Percentiles rank a stretch among this genome's conserved stretches.
Evolutionary conservation across 1,140 invertebrate species (phyloP).

Genomic region (Pristionchus pacificus): DNA sequence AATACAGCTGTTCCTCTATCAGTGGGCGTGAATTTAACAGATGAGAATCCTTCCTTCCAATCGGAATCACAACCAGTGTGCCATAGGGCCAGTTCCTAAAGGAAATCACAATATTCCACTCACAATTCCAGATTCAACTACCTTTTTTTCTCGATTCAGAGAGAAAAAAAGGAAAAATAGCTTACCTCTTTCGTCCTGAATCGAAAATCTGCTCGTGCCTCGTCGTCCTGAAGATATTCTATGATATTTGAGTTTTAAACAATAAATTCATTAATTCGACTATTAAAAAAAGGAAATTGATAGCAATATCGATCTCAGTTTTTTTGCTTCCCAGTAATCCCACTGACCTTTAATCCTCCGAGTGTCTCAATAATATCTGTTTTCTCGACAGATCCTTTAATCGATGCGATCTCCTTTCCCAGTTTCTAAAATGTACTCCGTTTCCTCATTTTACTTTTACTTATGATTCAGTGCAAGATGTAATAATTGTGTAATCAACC

Average conservation of each 20-base stretch:
- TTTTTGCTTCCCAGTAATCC: not conserved
- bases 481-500: conserved; percentile 6
- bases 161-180: conserved; percentile 10
- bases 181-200: conserved; percentile 32
- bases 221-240: conserved; percentile 16
- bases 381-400: conserved; percentile 24
- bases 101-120: not conserved
- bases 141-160: not conserved
- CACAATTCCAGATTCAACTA: not conserved
- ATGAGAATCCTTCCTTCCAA: conserved; percentile 40
- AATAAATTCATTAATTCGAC: not conserved
- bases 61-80: conserved; percentile 33
- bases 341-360: not conserved
- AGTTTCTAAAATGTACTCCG: not conserved
- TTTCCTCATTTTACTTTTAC: not conserved
- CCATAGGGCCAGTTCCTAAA: conserved; percentile 30
- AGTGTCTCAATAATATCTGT: conserved; percentile 24
- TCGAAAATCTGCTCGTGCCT: conserved; percentile 31
- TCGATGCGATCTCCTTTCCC: conserved; percentile 26
- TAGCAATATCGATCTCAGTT: not conserved
- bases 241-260: not conserved
- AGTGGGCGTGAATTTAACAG: conserved; percentile 15
- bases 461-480: not conserved
- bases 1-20: conserved; percentile 32
- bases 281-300: not conserved